Conservation (phyloP, 2,797 vertebrate species). For the Pelobates cultripes region DNA sequence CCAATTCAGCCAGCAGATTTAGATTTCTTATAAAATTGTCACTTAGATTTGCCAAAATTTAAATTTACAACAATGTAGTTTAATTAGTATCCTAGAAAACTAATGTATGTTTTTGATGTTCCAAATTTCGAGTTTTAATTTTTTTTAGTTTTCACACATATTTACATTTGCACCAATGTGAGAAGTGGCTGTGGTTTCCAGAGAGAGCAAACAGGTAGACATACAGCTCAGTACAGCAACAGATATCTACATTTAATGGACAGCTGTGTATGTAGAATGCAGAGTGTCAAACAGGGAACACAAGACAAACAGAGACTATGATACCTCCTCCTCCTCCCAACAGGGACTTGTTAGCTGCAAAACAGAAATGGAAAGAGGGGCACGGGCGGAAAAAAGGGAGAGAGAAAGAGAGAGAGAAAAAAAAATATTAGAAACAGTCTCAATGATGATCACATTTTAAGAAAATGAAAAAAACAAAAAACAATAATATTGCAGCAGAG, state of each 20-base stretch:
- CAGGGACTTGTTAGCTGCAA: conserved; percentile 71
- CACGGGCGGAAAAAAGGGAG: background rate
- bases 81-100: too few species aligned
- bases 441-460: too few species aligned
- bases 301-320: conserved; percentile 46
- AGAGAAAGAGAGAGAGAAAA: background rate
- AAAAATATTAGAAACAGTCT: background rate
- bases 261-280: conserved; percentile 17
- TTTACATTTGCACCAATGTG: background rate
- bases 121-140: too few species aligned
- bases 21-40: too few species aligned
- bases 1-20: too few species aligned
- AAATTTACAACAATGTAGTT: too few species aligned
- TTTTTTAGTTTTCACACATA: background rate
- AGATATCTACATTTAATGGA: background rate
- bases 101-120: too few species aligned
- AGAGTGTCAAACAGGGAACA: conserved; percentile 25
- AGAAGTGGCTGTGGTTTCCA: background rate
- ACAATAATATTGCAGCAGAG: too few species aligned
- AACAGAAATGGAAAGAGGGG: conserved; percentile 44
- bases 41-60: too few species aligned
- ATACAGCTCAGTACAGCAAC: background rate
- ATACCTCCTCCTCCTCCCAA: conserved; percentile 70
- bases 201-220: background rate
- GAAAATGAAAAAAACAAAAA: too few species aligned